Evolutionary conservation across 2,888 invertebrate genomes (phyloP).

Genomic region (Diachrysia chrysitis): DNA sequence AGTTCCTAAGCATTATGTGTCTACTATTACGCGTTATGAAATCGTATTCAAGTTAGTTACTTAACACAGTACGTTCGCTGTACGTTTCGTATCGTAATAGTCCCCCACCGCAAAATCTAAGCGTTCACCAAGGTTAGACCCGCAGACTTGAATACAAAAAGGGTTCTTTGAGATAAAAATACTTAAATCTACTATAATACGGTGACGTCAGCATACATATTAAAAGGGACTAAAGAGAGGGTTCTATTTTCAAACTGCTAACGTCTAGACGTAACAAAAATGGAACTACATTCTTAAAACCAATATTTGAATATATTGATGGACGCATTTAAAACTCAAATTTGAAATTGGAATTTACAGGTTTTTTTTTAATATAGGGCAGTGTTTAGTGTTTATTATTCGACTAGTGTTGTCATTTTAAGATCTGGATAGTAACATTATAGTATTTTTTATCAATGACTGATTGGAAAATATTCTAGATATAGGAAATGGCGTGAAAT

Average conservation of each 20-base stretch:
- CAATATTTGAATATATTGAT: neutral
- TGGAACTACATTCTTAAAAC: neutral
- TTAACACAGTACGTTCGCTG: slow-evolving; percentile 47
- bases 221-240: slow-evolving; percentile 20
- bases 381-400: neutral
- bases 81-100: slow-evolving; percentile 43
- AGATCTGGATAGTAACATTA: neutral
- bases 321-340: too few species aligned
- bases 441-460: neutral
- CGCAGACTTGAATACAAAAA: slow-evolving; percentile 51
- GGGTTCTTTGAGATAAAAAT: slow-evolving; percentile 55
- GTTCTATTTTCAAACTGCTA: slow-evolving; percentile 5
- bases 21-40: slow-evolving; percentile 57
- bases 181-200: slow-evolving; percentile 31
- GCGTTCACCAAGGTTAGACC: slow-evolving; percentile 54
- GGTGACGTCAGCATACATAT: slow-evolving; percentile 29
- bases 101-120: slow-evolving; percentile 45
- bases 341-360: too few species aligned
- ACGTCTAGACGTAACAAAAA: neutral
- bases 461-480: neutral
- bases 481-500: neutral
- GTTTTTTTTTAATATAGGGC: neutral
- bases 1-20: slow-evolving; percentile 52
- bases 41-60: slow-evolving; percentile 56
- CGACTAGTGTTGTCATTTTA: neutral